A percentile compares a stretch with the other conserved stretches of the same genome.
Evolutionary conservation across 2,113 vertebrate genomes (phyloP).

Genomic region (Epinephelus fuscoguttatus): DNA sequence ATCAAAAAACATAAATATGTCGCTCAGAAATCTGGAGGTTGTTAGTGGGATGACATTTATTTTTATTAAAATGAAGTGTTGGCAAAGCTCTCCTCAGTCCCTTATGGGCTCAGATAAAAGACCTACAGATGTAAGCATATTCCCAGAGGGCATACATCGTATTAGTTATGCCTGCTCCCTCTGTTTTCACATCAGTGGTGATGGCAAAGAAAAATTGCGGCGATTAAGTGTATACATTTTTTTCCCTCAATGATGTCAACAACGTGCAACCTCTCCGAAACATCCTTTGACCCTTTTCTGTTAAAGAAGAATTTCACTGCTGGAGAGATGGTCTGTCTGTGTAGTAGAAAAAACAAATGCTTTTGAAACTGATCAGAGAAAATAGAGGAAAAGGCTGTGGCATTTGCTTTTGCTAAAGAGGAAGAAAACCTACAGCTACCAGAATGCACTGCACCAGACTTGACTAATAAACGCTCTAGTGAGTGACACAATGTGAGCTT

Average conservation of each 20-base stretch:
- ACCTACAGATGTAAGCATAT: slow-evolving; percentile 49
- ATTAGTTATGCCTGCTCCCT: slow-evolving; percentile 50
- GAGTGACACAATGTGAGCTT: too few species aligned
- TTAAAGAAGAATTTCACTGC: neutral
- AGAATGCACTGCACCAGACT: too few species aligned
- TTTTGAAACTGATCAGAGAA: too few species aligned
- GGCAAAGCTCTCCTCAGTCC: neutral
- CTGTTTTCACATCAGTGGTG: slow-evolving; percentile 56
- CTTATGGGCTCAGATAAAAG: slow-evolving; percentile 43
- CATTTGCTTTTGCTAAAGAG: too few species aligned
- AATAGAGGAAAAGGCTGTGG: too few species aligned
- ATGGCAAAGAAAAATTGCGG: slow-evolving; percentile 24
- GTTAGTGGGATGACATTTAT: neutral
- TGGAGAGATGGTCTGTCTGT: too few species aligned
- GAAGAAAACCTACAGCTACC: too few species aligned
- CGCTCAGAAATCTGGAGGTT: neutral
- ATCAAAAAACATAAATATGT: neutral
- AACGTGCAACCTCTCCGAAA: slow-evolving; percentile 18
- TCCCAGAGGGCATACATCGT: slow-evolving; percentile 52
- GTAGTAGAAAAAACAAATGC: too few species aligned
- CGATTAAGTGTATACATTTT: neutral
- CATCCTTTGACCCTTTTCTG: slow-evolving; percentile 19
- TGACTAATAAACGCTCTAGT: too few species aligned
- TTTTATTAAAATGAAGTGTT: slow-evolving; percentile 1
- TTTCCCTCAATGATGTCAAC: slow-evolving; percentile 31